Base-by-base conservation (phyloP, 2,888 invertebrate species). In the Auanema freiburgensis region DNA sequence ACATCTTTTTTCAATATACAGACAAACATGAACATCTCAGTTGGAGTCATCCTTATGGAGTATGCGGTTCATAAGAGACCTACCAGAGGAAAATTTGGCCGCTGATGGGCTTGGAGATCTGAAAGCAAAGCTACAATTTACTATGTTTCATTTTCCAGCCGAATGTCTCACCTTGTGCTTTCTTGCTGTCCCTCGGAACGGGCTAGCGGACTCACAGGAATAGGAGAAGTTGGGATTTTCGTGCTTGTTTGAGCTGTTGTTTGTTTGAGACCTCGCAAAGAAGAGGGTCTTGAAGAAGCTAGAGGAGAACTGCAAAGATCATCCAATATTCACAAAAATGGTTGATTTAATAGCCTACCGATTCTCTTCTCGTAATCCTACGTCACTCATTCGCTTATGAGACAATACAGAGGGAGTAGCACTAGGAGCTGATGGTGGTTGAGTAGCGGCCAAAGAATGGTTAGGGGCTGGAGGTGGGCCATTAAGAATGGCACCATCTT, bases 401-500 rank as follows among this genome's bases (percentile, higher is more conserved):
- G 16, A 6, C 2, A 58, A 53, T 1, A 63, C 33, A 42, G 44
- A 23, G 50, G 33, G 21, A 21, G 5, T 5, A 24, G 21, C 23
- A 24, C n/a, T 18, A 16, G 52, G 23, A 52, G 52, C 52, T n/a
- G 18, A 24, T 23, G 18, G 21, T 4, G 52, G n/a, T 24, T 16
- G 16, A 23, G 52, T 18, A 1, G 57, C 12, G 18, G 65, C 52
- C 44, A 66, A 62, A 4, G 67, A 57, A 8, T 68, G 51, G 40
- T 66, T 65, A 3, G 57, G n/a, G 18, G 65, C 52, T 43, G 69
- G 63, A 4, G 67, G 57, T 10, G 71, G 51, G 40, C 67, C 67
- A 3, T 60, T 60, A 25, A 74, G 58, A 33, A 74, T 74, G 4
- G 57, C 71, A 24, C 82, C 82, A 51, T 82, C 82, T 56, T 82